Evolutionary conservation across 2,888 invertebrate genomes (phyloP).

Genomic region (Phyllotreta striolata): DNA sequence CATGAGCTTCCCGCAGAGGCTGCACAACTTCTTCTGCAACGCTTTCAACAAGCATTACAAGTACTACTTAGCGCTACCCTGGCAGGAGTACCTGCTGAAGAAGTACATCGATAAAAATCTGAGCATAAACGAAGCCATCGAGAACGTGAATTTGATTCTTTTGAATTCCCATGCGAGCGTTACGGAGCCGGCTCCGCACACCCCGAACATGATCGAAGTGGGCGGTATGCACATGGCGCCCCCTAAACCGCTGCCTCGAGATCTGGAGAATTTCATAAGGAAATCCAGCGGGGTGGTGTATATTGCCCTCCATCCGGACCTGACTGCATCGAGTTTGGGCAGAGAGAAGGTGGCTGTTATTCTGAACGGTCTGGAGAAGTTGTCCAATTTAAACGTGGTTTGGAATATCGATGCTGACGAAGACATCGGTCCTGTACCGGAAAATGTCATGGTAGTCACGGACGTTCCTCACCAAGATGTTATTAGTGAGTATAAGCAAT

Average conservation of each 20-base stretch:
- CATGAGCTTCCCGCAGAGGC: constrained; percentile 64
- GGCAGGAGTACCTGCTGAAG: constrained; percentile 45
- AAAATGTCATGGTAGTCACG: constrained; percentile 56
- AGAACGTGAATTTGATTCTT: constrained; percentile 50
- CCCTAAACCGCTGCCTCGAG: constrained; percentile 49
- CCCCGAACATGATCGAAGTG: constrained; percentile 67
- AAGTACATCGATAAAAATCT: constrained; percentile 46
- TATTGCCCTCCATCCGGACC: constrained; percentile 68
- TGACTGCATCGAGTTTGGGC: constrained; percentile 65
- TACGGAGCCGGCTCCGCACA: constrained; percentile 62
- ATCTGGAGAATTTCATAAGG: constrained; percentile 64
- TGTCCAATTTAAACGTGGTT: constrained; percentile 64
- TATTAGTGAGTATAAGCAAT: constrained; percentile 38
- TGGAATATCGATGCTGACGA: constrained; percentile 15
- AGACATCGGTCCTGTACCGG: constrained; percentile 41
- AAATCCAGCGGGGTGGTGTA: constrained; percentile 65
- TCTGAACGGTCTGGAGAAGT: constrained; percentile 64
- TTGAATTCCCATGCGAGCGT: constrained; percentile 63
- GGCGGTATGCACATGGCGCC: constrained; percentile 64
- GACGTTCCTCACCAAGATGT: constrained; percentile 52
- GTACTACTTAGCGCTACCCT: constrained; percentile 42
- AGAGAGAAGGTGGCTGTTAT: constrained; percentile 64
- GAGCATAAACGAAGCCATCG: constrained; percentile 43
- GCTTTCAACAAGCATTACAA: constrained; percentile 48
- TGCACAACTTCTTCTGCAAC: constrained; percentile 61